Base-by-base conservation (phyloP, 2,797 vertebrate species). In the Anguilla anguilla region DNA sequence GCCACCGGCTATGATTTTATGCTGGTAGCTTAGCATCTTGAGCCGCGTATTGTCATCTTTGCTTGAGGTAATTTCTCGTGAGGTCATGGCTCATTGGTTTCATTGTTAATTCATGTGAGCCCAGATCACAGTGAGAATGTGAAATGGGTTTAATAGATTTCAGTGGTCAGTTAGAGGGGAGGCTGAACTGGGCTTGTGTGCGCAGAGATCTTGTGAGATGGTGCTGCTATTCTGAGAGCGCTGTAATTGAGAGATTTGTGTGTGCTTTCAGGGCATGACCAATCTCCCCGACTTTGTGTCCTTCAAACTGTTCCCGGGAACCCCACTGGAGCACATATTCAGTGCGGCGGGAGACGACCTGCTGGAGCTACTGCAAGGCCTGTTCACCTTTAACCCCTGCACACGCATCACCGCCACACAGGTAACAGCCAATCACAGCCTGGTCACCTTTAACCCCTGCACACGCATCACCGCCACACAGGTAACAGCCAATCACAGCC, bases 341-440 rank as follows among this genome's bases (percentile, higher is more conserved):
- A 99, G 95, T 90, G 99, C 99, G 10, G 98, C 98, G 87, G 97
- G 98, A 85, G 97, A 99, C 1, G 98, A 99, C 92, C 94, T 99
- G 53, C 95, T 99, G 0, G 97, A 94, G 86, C 96, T 99, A 51
- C 94, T 99, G 49, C 97, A 97, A 90, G 97, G 97, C 25, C 94
- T 99, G 85, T 99, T 99, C 94, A 97, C 95, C 0, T 99, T 98
- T 93, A 98, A 98, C 92, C 98, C 99, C 5, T 97, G 93, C 87
- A 91, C 95, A 51, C 96, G 97, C 84, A 83, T 95, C 88, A 97
- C 97, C 1, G 96, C 97, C 77, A 92, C 96, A 87, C 96, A 97
- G 97, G 97, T 97, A 96, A 67, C 35, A 1, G 2, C 15, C 25
- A 31, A 19, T 35, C 43, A 19, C 7, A 53, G 51, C 51, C 9